phyloP scores from a whole-genome alignment of 2,113 vertebrate genomes.

The Alectura lathami region DNA sequence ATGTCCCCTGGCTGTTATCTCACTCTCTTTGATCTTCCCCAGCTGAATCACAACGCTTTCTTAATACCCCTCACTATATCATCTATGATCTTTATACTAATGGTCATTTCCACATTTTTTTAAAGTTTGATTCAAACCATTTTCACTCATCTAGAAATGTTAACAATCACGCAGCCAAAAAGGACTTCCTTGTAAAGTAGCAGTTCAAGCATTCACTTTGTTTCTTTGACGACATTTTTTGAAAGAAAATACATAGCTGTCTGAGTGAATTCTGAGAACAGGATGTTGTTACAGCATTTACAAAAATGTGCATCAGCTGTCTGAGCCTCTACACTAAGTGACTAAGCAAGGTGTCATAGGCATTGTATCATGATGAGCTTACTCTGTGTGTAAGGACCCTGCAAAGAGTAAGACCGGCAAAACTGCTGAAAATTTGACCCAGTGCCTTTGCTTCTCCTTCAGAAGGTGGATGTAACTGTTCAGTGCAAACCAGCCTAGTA shows the following conservation, averaged over 20 bases:
- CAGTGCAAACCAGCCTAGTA: not conserved
- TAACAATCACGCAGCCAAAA: not conserved
- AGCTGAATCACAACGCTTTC: slow-evolving; percentile 5
- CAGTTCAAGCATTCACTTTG: not conserved
- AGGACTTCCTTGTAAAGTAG: not conserved
- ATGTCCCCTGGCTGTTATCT: slow-evolving; percentile 51
- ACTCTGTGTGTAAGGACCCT: not conserved
- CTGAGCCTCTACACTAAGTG: not conserved
- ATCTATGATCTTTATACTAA: slow-evolving; percentile 22
- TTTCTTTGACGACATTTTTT: not conserved
- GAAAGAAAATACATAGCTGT: not conserved
- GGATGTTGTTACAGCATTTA: not conserved
- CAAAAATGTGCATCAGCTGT: not conserved
- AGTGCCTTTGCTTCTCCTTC: not conserved
- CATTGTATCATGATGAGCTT: not conserved
- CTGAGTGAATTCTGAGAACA: not conserved
- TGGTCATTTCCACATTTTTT: slow-evolving; percentile 33
- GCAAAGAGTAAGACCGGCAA: not conserved
- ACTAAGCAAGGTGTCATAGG: not conserved
- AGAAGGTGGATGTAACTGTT: not conserved
- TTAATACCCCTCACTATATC: slow-evolving; percentile 9
- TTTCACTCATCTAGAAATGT: not conserved
- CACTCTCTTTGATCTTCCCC: slow-evolving; percentile 52
- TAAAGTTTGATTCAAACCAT: not conserved
- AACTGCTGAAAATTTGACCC: not conserved